Conservation (phyloP, 2,888 invertebrate species). For the Apodemia hepburni region DNA sequence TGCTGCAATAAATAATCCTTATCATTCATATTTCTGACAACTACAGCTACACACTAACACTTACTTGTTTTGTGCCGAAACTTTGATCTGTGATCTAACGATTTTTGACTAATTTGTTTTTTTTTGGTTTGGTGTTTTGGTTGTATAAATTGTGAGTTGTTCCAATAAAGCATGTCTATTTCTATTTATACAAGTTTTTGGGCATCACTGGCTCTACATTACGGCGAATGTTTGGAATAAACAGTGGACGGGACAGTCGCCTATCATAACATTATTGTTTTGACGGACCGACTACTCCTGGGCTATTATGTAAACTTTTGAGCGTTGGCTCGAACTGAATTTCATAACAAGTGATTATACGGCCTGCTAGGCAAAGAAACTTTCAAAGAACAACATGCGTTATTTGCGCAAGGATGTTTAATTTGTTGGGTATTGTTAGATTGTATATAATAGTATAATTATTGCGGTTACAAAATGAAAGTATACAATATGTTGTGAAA, state of each 20-base stretch:
- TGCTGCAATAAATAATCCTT: too few relatives aligned
- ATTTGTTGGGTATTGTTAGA: background rate
- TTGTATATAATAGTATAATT: too few relatives aligned
- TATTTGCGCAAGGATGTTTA: background rate
- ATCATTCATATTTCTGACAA: too few relatives aligned
- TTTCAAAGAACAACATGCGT: slow-evolving; percentile 9
- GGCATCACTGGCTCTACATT: slow-evolving; percentile 12
- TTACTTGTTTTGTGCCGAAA: too few relatives aligned
- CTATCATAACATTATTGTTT: slow-evolving; percentile 75
- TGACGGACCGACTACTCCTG: slow-evolving; percentile 50
- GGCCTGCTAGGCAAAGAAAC: background rate
- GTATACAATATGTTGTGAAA: too few relatives aligned
- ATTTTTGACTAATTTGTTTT: too few relatives aligned
- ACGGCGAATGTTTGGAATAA: slow-evolving; percentile 66
- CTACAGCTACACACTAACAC: too few relatives aligned
- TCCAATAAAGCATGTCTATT: background rate
- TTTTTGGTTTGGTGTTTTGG: too few relatives aligned
- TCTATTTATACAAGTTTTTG: background rate
- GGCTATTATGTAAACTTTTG: slow-evolving; percentile 35
- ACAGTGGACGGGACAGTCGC: slow-evolving; percentile 51
- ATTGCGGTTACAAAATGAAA: too few relatives aligned
- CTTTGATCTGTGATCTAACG: too few relatives aligned
- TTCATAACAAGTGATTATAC: slow-evolving; percentile 26
- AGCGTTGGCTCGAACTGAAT: slow-evolving; percentile 30
- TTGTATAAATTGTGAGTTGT: background rate